Conservation (phyloP, 2,113 vertebrate genomes). For the Halcyon senegalensis region DNA sequence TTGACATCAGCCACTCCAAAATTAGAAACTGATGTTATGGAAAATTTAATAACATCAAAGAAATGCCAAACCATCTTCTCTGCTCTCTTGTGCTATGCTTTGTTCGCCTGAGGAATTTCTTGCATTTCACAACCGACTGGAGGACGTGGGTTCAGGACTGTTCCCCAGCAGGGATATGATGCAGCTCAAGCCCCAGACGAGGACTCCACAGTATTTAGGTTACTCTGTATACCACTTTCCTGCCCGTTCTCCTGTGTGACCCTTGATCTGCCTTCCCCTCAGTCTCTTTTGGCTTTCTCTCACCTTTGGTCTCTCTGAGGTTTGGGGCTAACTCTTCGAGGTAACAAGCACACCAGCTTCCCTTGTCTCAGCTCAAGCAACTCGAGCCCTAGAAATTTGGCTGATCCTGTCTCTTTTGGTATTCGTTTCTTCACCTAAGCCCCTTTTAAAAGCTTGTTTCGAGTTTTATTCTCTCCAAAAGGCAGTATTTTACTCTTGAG, state of each 20-base stretch:
- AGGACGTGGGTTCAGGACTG: not conserved
- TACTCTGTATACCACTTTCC: not conserved
- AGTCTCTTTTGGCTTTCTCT: not conserved
- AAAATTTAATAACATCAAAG: slow-evolving; percentile 31
- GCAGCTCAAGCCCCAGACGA: not conserved
- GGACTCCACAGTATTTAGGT: not conserved
- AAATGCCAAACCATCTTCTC: not conserved
- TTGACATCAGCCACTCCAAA: slow-evolving; percentile 51
- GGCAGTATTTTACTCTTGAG: not conserved
- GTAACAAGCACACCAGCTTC: not conserved
- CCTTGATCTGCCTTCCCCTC: not conserved
- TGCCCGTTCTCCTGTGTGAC: not conserved
- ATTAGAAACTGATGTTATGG: slow-evolving; percentile 43
- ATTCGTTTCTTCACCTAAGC: not conserved
- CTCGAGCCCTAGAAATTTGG: not conserved
- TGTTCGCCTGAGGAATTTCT: not conserved
- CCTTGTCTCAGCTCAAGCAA: not conserved
- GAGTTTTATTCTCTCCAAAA: not conserved
- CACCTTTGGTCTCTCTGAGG: not conserved
- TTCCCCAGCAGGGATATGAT: not conserved
- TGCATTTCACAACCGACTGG: not conserved
- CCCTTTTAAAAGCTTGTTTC: not conserved
- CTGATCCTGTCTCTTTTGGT: not conserved
- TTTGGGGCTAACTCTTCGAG: not conserved
- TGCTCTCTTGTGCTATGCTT: not conserved